A percentile compares a stretch with the other conserved stretches of the same genome.
phyloP scores from a whole-genome alignment of 1,140 invertebrate genomes.

The Platorchestia sp. region DNA sequence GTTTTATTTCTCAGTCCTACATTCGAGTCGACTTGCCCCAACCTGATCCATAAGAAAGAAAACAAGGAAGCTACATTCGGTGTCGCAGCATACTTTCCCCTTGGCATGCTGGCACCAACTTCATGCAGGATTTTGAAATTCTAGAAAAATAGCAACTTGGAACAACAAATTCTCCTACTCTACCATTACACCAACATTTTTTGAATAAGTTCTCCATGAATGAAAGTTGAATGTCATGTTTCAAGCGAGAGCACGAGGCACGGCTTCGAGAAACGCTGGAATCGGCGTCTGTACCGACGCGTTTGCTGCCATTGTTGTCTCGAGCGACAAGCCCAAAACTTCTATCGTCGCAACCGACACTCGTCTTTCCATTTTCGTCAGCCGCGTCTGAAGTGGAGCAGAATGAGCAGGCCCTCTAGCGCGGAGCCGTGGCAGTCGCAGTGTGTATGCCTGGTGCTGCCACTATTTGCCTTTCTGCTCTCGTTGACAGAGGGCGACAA shows the following conservation, averaged over 20 bases:
- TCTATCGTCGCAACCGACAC: slow-evolving; percentile 8
- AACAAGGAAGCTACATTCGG: too few species aligned
- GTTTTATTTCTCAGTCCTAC: too few species aligned
- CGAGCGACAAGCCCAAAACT: slow-evolving; percentile 34
- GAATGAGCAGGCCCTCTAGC: slow-evolving; percentile 12
- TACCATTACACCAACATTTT: not conserved
- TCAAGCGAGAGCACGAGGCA: not conserved
- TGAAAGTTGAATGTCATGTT: not conserved
- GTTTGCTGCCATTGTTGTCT: slow-evolving; percentile 13
- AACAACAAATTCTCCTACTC: not conserved
- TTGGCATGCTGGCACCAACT: too few species aligned
- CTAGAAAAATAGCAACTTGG: not conserved
- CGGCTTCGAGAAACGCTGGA: not conserved
- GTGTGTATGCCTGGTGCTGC: not conserved
- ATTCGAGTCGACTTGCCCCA: too few species aligned
- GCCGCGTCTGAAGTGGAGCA: not conserved
- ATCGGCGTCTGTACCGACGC: not conserved
- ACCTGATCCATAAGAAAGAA: too few species aligned
- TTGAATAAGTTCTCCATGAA: not conserved
- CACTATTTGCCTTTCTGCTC: slow-evolving; percentile 55
- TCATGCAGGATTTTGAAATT: too few species aligned
- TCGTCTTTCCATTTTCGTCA: slow-evolving; percentile 21
- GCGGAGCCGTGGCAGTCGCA: not conserved
- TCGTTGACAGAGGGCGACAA: slow-evolving; percentile 48
- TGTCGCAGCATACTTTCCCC: too few species aligned